phyloP scores from a whole-genome alignment of 2,888 invertebrate species.

The Lasioglossum pauxillum region DNA sequence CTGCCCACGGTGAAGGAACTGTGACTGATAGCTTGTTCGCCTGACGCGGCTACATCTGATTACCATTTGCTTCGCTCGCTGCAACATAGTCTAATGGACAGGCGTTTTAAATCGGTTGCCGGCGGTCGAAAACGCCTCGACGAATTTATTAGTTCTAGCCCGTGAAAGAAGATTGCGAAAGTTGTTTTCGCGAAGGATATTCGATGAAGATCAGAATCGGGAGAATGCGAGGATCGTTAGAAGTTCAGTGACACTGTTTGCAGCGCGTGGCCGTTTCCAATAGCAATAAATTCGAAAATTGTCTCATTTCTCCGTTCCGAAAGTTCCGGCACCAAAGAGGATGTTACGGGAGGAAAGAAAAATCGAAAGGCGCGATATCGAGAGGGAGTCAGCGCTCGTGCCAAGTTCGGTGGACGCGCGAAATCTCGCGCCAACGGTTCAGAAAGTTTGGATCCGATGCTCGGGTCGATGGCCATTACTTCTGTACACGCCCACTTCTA shows the following conservation, averaged over 20 bases:
- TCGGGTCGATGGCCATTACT: background rate
- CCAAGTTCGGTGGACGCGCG: background rate
- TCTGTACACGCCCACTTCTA: constrained; percentile 4
- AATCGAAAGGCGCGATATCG: background rate
- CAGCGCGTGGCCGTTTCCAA: background rate
- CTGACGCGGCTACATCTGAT: constrained; percentile 2
- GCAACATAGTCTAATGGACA: background rate
- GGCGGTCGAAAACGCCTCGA: background rate
- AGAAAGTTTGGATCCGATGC: background rate
- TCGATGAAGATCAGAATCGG: background rate
- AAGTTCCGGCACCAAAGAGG: background rate
- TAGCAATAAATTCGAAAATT: background rate
- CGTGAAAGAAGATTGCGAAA: background rate
- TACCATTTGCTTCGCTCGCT: background rate
- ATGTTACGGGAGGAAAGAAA: background rate
- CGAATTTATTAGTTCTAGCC: background rate
- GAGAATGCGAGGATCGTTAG: background rate
- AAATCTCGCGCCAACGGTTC: background rate
- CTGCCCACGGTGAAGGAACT: background rate
- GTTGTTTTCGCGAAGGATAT: background rate
- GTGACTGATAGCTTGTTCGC: background rate
- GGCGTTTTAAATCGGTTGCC: background rate
- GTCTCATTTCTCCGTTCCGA: background rate
- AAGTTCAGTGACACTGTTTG: background rate
- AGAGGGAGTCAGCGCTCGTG: background rate